phyloP scores from a whole-genome alignment of 2,888 invertebrate genomes.

The Drosophila incognita region DNA sequence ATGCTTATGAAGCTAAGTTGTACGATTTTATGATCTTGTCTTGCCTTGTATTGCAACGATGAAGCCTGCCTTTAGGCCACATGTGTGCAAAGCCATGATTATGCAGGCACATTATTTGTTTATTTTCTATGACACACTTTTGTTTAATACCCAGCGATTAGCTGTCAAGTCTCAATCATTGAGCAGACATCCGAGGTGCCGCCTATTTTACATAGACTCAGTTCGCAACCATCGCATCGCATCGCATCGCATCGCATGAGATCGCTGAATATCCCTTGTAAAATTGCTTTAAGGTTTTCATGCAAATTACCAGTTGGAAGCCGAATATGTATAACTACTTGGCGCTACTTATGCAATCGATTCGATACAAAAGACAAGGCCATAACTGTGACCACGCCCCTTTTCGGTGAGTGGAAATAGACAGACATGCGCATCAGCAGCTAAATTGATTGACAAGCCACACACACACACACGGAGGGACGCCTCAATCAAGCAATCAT shows the following conservation, averaged over 20 bases:
- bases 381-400: conserved; percentile 25
- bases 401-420: conserved; percentile 6
- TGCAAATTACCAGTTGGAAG: conserved; percentile 38
- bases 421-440: conserved; percentile 31
- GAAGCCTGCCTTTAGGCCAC: background rate
- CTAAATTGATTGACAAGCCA: conserved; percentile 55
- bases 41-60: background rate
- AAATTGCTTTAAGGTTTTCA: conserved; percentile 12
- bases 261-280: conserved; percentile 17
- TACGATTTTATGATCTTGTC: background rate
- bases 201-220: conserved; percentile 20
- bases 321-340: conserved; percentile 6
- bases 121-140: conserved; percentile 52
- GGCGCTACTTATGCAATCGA: conserved; percentile 42
- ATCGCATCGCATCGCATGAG: conserved; percentile 1
- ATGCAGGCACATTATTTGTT: conserved; percentile 34
- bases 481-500: conserved; percentile 55
- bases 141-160: conserved; percentile 46
- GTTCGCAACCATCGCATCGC: conserved; percentile 4
- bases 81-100: conserved; percentile 20
- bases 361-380: conserved; percentile 42
- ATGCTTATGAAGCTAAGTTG: background rate
- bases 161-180: conserved; percentile 29
- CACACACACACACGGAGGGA: conserved; percentile 13
- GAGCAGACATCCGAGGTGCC: conserved; percentile 24